Conservation (phyloP, 2,113 vertebrate genomes). For the Irena cyanogastra region DNA sequence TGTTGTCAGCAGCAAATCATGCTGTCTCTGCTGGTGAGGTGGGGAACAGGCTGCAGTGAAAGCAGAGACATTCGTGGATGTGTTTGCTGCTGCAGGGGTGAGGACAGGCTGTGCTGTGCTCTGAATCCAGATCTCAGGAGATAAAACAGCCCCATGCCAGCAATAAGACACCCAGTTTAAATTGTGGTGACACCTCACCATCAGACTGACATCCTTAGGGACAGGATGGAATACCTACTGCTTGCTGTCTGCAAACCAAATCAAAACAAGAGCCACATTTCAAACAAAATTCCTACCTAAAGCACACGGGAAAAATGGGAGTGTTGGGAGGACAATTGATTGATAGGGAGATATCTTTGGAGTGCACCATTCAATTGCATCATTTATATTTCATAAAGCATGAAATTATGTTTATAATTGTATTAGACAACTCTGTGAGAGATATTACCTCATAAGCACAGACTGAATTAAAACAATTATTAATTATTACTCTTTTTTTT, state of each 20-base stretch:
- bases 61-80: rapidly evolving
- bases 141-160: background rate
- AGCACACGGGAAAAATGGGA: background rate
- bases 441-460: conserved; percentile 20
- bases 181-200: background rate
- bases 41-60: background rate
- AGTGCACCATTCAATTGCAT: conserved; percentile 7
- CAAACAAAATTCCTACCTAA: background rate
- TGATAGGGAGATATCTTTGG: background rate
- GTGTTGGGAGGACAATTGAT: background rate
- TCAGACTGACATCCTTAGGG: background rate
- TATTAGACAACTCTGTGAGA: conserved; percentile 20
- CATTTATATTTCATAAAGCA: conserved; percentile 60
- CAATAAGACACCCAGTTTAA: background rate
- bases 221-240: background rate
- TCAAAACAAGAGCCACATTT: background rate
- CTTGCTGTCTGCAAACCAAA: background rate
- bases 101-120: background rate
- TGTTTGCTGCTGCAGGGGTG: background rate
- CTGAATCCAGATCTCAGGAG: background rate
- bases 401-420: conserved; percentile 62
- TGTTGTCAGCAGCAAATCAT: background rate
- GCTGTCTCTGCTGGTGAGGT: background rate
- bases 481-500: conserved; percentile 35
- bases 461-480: conserved; percentile 28